Base-by-base conservation (phyloP, 2,113 vertebrate species). In the Paradoxurus hermaphroditus region DNA sequence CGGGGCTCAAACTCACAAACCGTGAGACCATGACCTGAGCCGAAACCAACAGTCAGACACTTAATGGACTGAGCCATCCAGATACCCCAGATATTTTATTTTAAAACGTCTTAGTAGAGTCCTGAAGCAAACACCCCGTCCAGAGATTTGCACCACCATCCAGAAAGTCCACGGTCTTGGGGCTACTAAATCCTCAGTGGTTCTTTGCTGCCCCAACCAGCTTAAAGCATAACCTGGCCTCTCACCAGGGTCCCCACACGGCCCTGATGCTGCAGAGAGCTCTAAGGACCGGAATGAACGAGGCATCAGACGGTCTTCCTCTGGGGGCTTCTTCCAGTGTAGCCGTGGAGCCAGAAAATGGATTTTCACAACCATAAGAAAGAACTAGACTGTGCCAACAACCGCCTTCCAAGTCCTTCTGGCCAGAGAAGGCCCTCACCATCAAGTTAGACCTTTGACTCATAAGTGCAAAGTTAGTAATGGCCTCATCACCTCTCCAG, bases 191-290 rank as follows among this genome's bases (percentile, higher is more conserved):
- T 27, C 39, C 4, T 31, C 29, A 63, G 31, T 4, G 5, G 36
- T 1, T 4, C 11, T 31, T 7, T 49, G 2, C 73, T 65, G 25
- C 44, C n/a, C 70, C 18, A 1, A 56, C 41, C 34, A 29, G 23
- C 65, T 53, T 67, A 81, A 68, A 25, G 25, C 27, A 41, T 27
- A 70, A 6, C 25, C 27, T 9, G 2, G 14, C 21, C 36, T 15
- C 65, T 39, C 5, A 0, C 27, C 8, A 7, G 53, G 3, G 14
- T 4, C 5, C 29, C 36, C 9, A 16, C 14, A 19, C 21, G 9
- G 9, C 41, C 36, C 27, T 27, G 36, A 92, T 53, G 63, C 44
- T 53, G 18, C 16, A 8, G 29, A 78, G 27, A 56, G 16, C 19
- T 59, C 36, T 7, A 29, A 12, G 31, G 34, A 84, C 62, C 14